These are phyloP conservation scores for Brachionus sp. DNA, from an alignment of 1,140 invertebrate species.

Conservation along the genomic window DNA sequence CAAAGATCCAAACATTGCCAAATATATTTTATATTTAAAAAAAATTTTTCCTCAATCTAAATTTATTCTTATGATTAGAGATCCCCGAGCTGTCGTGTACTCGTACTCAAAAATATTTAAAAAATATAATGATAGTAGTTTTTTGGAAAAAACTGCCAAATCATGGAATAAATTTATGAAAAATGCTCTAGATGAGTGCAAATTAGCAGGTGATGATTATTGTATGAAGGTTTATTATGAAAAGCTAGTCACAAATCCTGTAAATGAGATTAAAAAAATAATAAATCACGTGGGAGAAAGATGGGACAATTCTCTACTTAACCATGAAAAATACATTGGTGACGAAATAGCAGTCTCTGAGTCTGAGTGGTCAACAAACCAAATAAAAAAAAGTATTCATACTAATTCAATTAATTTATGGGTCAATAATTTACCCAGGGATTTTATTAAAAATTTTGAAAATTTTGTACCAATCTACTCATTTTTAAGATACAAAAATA, in stretches of 20 bases:
- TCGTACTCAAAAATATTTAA: neutral
- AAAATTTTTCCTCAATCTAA: constrained; percentile 21
- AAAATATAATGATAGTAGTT: constrained; percentile 55
- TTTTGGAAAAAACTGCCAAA: constrained; percentile 83
- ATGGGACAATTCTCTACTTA: constrained; percentile 90
- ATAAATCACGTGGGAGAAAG: constrained; percentile 83
- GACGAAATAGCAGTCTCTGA: constrained; percentile 80
- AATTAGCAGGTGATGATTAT: constrained; percentile 55
- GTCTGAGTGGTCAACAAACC: constrained; percentile 86
- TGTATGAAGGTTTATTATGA: constrained; percentile 93
- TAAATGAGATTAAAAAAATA: constrained; percentile 80
- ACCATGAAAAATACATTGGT: constrained; percentile 94
- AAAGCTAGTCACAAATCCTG: constrained; percentile 88
- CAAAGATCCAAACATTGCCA: neutral
- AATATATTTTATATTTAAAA: neutral
- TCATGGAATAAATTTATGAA: constrained; percentile 94
- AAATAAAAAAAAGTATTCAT: constrained; percentile 97
- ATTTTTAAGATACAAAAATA: neutral
- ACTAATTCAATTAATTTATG: constrained; percentile 90
- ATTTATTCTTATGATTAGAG: constrained; percentile 16
- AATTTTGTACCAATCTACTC: constrained; percentile 75
- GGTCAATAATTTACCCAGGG: constrained; percentile 84
- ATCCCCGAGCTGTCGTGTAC: neutral
- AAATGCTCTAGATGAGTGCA: constrained; percentile 88
- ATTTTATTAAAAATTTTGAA: constrained; percentile 83